Evolutionary conservation across 1,140 invertebrate genomes (phyloP).

Genomic region (Drosophila jambulina): DNA sequence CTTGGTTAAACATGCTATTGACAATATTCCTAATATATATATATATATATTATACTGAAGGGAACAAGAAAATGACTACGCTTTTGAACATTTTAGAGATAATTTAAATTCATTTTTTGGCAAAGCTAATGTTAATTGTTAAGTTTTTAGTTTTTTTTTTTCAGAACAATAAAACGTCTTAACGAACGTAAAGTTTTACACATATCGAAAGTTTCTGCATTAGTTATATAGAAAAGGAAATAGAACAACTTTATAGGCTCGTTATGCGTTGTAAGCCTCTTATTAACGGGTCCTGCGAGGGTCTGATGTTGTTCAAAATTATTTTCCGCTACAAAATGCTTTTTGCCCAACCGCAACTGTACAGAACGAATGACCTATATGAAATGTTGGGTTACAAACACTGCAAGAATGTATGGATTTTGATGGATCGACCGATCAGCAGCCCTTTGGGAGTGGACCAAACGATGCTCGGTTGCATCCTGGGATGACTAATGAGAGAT

Average conservation of each 20-base stretch:
- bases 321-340: conserved; percentile 1
- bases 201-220: neutral
- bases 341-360: conserved; percentile 18
- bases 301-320: neutral
- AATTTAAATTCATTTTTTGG: neutral
- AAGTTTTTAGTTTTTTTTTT: neutral
- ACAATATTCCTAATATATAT: neutral
- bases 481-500: conserved; percentile 22
- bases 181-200: neutral
- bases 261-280: neutral
- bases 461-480: conserved; percentile 14
- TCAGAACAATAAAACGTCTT: neutral
- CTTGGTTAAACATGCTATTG: neutral
- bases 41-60: too few relatives aligned
- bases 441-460: neutral
- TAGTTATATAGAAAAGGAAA: too few relatives aligned
- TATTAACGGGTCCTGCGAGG: neutral
- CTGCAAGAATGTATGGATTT: conserved; percentile 17
- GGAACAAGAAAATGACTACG: neutral
- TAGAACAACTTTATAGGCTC: neutral
- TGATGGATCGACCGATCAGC: conserved; percentile 18
- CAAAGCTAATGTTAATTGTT: neutral
- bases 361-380: conserved; percentile 11
- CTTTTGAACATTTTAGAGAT: neutral
- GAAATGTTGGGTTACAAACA: conserved; percentile 27